Evolutionary conservation across 2,113 vertebrate genomes (phyloP).

Genomic region (Nycticorax nycticorax): DNA sequence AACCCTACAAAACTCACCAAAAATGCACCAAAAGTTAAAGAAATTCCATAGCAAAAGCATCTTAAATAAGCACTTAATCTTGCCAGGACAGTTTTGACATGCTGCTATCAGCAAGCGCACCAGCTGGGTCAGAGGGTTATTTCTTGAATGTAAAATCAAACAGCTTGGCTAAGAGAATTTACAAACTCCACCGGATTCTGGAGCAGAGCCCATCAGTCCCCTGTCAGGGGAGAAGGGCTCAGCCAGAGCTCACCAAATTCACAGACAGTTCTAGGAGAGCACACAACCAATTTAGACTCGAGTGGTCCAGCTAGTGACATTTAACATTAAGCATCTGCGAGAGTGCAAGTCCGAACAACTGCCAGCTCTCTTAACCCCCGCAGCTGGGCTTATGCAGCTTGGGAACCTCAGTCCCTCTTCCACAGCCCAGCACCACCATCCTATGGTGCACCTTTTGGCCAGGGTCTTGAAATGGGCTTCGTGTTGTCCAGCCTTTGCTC

Average conservation of each 20-base stretch:
- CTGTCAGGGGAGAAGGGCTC: not conserved
- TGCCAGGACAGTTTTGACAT: not conserved
- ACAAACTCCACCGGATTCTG: not conserved
- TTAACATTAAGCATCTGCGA: not conserved
- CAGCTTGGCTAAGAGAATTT: not conserved
- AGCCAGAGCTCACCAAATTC: not conserved
- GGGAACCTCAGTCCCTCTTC: not conserved
- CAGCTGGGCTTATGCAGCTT: rapidly evolving
- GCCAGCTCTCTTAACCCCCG: not conserved
- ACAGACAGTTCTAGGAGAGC: not conserved
- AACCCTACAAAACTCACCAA: not conserved
- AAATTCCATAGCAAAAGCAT: not conserved
- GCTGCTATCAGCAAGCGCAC: not conserved
- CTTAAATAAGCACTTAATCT: not conserved
- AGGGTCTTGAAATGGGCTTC: not conserved
- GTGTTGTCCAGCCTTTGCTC: not conserved
- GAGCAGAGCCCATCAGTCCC: not conserved
- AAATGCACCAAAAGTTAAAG: not conserved
- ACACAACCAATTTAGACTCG: not conserved
- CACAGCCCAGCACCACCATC: not conserved
- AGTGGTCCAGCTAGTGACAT: not conserved
- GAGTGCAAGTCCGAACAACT: not conserved
- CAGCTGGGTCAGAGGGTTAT: not conserved
- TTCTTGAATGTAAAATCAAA: not conserved
- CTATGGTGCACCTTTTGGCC: not conserved